Evolutionary conservation across 2,888 invertebrate species (phyloP).

Genomic region (Lissonota sp.): DNA sequence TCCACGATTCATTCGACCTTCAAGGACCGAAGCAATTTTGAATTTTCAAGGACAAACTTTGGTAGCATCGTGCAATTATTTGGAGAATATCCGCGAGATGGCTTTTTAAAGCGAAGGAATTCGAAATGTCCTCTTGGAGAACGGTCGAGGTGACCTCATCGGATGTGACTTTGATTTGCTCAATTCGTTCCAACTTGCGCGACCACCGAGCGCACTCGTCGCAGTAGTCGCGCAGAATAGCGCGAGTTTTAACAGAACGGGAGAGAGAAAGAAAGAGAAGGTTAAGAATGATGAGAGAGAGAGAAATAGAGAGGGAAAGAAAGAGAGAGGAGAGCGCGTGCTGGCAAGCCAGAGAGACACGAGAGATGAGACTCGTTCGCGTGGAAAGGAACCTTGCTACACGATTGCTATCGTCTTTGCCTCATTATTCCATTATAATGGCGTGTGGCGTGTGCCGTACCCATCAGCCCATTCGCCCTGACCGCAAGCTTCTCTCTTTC

Average conservation of each 20-base stretch:
- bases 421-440: conserved; percentile 76
- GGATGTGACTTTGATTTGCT: conserved; percentile 83
- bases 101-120: conserved; percentile 59
- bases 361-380: conserved; percentile 67
- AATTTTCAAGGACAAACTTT: no score
- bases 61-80: no score
- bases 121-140: conserved; percentile 70
- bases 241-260: conserved; percentile 44
- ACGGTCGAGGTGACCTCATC: conserved; percentile 81
- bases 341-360: conserved; percentile 20
- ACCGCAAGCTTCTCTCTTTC: conserved; percentile 47
- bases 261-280: conserved; percentile 22
- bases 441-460: conserved; percentile 73
- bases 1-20: no score
- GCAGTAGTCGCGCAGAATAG: conserved; percentile 40
- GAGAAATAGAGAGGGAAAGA: conserved; percentile 39
- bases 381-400: conserved; percentile 81
- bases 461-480: no score
- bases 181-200: conserved; percentile 80
- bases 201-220: conserved; percentile 65
- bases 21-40: no score
- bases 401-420: conserved; percentile 64
- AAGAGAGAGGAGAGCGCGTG: conserved; percentile 42
- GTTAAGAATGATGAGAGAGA: conserved; percentile 6
- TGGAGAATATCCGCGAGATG: conserved; percentile 40